These are phyloP conservation scores for Cebidichthys violaceus DNA, from an alignment of 2,113 vertebrate genomes.

Conservation along the genomic window DNA sequence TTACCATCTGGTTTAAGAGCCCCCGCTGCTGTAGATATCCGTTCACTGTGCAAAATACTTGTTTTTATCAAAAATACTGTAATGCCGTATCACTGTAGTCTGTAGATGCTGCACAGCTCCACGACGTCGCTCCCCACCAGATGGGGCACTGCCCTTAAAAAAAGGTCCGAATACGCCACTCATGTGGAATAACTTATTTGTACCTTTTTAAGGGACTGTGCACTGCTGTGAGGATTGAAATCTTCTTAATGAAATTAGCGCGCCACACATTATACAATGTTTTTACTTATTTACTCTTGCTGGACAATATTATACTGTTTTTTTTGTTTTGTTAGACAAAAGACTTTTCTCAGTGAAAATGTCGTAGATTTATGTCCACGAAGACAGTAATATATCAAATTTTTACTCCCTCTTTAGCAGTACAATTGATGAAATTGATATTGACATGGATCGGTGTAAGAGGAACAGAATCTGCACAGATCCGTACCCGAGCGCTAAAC, in stretches of 20 bases:
- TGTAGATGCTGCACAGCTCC: constrained; percentile 46
- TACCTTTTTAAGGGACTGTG: constrained; percentile 19
- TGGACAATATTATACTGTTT: constrained; percentile 22
- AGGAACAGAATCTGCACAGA: constrained; percentile 7
- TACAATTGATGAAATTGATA: not conserved
- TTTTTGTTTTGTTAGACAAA: not conserved
- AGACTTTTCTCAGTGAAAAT: not conserved
- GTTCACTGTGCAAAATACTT: constrained; percentile 38
- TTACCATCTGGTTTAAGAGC: not conserved
- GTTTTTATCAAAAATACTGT: constrained; percentile 51
- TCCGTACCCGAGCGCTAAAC: constrained; percentile 13
- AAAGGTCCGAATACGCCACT: constrained; percentile 4
- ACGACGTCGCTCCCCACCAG: constrained; percentile 55
- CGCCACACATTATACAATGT: constrained; percentile 4
- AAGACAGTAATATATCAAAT: not conserved
- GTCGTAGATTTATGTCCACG: not conserved
- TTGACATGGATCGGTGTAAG: not conserved
- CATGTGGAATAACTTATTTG: constrained; percentile 14
- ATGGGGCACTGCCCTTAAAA: constrained; percentile 54
- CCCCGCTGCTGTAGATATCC: constrained; percentile 22
- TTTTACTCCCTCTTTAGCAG: constrained; percentile 33
- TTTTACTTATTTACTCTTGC: constrained; percentile 23
- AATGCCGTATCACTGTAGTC: constrained; percentile 59
- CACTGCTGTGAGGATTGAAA: constrained; percentile 15
- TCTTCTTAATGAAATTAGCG: not conserved